phyloP scores from a whole-genome alignment of 2,888 invertebrate species.

The Troglohyphantes excavatus region DNA sequence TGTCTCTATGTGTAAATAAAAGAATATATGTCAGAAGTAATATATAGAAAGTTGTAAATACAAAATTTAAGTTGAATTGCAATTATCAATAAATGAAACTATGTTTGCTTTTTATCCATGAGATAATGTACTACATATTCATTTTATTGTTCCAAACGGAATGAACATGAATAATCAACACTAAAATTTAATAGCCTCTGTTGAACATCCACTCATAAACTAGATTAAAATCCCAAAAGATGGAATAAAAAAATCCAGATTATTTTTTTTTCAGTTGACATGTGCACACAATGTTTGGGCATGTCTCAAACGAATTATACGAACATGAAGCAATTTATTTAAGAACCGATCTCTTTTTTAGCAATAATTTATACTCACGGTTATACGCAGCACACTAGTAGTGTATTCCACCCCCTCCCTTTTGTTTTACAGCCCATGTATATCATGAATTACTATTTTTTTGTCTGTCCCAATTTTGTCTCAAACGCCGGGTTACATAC shows the following conservation, averaged over 20 bases:
- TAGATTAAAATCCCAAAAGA: constrained; percentile 28
- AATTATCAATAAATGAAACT: too few relatives aligned
- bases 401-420: constrained; percentile 8
- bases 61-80: too few relatives aligned
- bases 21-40: too few relatives aligned
- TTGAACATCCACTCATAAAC: constrained; percentile 58
- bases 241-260: constrained; percentile 17
- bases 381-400: constrained; percentile 11
- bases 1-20: too few relatives aligned
- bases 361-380: constrained; percentile 59
- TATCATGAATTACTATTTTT: constrained; percentile 62
- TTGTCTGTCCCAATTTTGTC: constrained; percentile 50
- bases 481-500: neutral
- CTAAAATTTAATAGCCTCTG: constrained; percentile 37
- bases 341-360: constrained; percentile 48
- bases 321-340: constrained; percentile 35
- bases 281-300: constrained; percentile 29
- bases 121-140: too few relatives aligned
- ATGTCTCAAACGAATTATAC: constrained; percentile 48
- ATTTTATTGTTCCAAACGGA: too few relatives aligned
- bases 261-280: constrained; percentile 20
- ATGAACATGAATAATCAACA: too few relatives aligned
- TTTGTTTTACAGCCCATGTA: constrained; percentile 51
- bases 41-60: too few relatives aligned
- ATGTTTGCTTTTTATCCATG: too few relatives aligned